phyloP scores from a whole-genome alignment of 2,888 invertebrate species.

The Plagiodera versicolora region DNA sequence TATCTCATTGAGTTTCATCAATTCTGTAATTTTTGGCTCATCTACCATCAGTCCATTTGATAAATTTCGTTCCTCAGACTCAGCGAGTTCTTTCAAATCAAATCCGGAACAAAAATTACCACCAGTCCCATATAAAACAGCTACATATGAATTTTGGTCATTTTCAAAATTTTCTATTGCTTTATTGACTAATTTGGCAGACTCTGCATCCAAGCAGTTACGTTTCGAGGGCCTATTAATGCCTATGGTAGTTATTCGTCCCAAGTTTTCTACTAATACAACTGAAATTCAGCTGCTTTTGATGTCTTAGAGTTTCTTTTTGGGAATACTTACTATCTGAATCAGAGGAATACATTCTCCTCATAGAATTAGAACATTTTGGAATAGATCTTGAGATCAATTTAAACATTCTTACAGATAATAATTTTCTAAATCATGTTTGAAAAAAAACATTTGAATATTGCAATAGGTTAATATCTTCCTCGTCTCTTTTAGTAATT shows the following conservation, averaged over 20 bases:
- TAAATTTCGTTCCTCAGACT: conserved; percentile 34
- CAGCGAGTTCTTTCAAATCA: conserved; percentile 76
- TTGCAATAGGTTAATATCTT: too few relatives aligned
- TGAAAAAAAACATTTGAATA: too few relatives aligned
- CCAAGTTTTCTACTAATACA: conserved; percentile 62
- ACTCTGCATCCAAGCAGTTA: conserved; percentile 77
- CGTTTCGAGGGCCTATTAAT: conserved; percentile 83
- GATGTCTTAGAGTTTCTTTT: background rate
- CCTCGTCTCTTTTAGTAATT: too few relatives aligned
- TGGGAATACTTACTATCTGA: background rate
- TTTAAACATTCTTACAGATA: background rate
- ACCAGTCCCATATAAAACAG: conserved; percentile 87
- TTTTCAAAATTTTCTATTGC: conserved; percentile 81
- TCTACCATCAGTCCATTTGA: conserved; percentile 34
- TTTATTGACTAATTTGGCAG: conserved; percentile 67
- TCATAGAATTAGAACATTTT: background rate
- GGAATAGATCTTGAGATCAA: background rate
- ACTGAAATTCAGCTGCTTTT: conserved; percentile 26
- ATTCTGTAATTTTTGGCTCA: background rate
- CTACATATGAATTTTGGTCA: conserved; percentile 69
- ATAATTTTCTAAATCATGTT: background rate
- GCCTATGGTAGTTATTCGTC: conserved; percentile 74
- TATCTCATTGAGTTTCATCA: background rate
- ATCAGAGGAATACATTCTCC: background rate
- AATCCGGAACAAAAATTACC: conserved; percentile 93